A percentile compares a stretch with the other conserved stretches of the same genome.
Conservation (phyloP, 2,888 invertebrate species). For the Ditylenchus weischeri region DNA sequence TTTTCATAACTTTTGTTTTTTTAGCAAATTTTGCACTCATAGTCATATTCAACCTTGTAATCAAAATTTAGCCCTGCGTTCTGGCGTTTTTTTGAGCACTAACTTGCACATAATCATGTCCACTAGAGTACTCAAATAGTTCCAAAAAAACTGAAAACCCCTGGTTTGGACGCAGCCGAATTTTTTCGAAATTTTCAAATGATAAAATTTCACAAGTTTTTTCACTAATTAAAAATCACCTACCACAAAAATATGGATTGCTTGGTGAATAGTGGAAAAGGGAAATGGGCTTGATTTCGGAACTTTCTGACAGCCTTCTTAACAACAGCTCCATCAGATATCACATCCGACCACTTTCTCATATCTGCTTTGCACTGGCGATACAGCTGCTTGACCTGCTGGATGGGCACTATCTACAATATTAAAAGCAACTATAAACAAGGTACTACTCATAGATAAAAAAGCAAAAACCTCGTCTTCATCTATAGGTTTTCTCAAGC, state of each 20-base stretch:
- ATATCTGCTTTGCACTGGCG: slow-evolving; percentile 12
- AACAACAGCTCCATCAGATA: slow-evolving; percentile 2
- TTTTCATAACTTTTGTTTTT: too few species aligned
- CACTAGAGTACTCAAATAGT: too few species aligned
- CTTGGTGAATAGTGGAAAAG: slow-evolving; percentile 13
- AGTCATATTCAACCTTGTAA: too few species aligned
- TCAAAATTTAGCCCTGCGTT: too few species aligned
- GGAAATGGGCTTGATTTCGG: background rate
- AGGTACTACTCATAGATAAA: background rate
- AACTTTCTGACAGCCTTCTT: slow-evolving; percentile 9
- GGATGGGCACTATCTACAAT: slow-evolving; percentile 13
- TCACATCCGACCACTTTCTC: slow-evolving; percentile 2
- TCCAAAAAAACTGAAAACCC: too few species aligned
- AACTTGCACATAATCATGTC: too few species aligned
- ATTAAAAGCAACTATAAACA: background rate
- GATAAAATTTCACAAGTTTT: too few species aligned
- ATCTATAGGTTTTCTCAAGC: slow-evolving; percentile 11
- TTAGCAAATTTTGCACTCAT: too few species aligned
- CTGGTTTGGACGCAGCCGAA: too few species aligned
- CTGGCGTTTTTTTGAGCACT: too few species aligned
- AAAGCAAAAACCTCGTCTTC: background rate
- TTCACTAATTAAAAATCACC: too few species aligned
- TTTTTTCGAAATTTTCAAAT: too few species aligned
- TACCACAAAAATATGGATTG: background rate
- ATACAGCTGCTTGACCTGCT: slow-evolving; percentile 21